A percentile compares a stretch with the other conserved stretches of the same genome.
Evolutionary conservation across 2,113 vertebrate species (phyloP).

Genomic region (Orcinus orca): DNA sequence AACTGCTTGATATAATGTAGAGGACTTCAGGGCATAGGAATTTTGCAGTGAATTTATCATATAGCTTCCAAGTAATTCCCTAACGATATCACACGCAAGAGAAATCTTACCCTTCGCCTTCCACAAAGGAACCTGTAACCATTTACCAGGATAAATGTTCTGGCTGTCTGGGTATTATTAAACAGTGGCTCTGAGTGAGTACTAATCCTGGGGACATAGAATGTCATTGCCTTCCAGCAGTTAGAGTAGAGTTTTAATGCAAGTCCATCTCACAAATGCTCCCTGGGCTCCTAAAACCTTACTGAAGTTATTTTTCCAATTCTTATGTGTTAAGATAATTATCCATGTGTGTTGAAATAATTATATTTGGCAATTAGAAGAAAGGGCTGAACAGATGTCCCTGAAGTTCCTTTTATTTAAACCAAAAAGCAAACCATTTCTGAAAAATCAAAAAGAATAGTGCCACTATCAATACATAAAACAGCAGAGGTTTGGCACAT

Average conservation of each 20-base stretch:
- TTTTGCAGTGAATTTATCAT: neutral
- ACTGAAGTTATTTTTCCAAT: neutral
- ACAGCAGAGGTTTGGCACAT: neutral
- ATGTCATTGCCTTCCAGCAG: neutral
- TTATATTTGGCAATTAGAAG: neutral
- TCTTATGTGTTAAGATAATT: neutral
- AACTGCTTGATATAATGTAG: neutral
- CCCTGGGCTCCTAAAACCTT: neutral
- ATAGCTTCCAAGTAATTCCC: neutral
- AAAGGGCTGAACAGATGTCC: neutral
- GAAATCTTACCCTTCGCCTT: neutral
- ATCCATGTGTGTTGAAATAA: neutral
- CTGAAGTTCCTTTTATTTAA: neutral
- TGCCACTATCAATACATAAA: neutral
- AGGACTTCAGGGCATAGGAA: neutral
- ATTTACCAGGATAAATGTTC: neutral
- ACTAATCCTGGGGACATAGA: neutral
- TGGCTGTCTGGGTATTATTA: neutral
- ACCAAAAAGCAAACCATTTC: neutral
- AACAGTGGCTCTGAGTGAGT: neutral
- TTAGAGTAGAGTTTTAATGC: neutral
- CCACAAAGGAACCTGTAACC: neutral
- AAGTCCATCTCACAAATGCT: neutral
- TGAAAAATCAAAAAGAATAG: slow-evolving; percentile 1
- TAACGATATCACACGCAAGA: neutral